phyloP scores from a whole-genome alignment of 2,797 vertebrate species.

The Spondyliosoma cantharus region DNA sequence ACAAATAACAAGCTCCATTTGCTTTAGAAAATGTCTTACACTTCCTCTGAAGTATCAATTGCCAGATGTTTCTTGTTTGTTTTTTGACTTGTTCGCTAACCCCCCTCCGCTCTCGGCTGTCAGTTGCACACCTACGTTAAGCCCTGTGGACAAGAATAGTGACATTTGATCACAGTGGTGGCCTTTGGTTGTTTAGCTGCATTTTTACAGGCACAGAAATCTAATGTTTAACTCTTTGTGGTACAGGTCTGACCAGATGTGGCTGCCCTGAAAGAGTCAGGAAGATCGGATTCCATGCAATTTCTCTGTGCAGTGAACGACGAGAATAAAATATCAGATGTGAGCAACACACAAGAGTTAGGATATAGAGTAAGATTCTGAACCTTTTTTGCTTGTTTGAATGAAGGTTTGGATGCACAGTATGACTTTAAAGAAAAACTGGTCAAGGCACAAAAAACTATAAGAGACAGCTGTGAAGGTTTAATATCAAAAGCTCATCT shows the following conservation, averaged over 20 bases:
- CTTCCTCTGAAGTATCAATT: neutral
- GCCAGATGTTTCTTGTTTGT: neutral
- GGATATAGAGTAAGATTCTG: neutral
- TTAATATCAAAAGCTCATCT: neutral
- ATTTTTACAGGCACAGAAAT: slow-evolving; percentile 38
- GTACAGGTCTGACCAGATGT: slow-evolving; percentile 30
- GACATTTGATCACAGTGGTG: slow-evolving; percentile 54
- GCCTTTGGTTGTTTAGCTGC: slow-evolving; percentile 40
- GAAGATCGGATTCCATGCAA: slow-evolving; percentile 5
- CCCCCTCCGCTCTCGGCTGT: neutral
- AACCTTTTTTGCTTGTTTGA: neutral
- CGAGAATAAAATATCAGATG: neutral
- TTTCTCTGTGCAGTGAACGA: neutral
- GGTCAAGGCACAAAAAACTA: neutral
- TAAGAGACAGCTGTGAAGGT: neutral
- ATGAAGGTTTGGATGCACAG: slow-evolving; percentile 1
- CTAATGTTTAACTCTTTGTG: slow-evolving; percentile 39
- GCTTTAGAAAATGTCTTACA: neutral
- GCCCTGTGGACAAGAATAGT: slow-evolving; percentile 16
- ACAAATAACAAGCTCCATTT: neutral
- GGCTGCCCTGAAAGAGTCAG: slow-evolving; percentile 1
- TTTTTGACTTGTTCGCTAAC: slow-evolving; percentile 1
- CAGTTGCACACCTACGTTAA: slow-evolving; percentile 9
- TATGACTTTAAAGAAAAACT: neutral
- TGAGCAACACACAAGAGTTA: neutral